Evolutionary conservation across 2,888 invertebrate genomes (phyloP), one percentile per base, ranked within the genome.

Genomic region (Oscheius sp.): DNA sequence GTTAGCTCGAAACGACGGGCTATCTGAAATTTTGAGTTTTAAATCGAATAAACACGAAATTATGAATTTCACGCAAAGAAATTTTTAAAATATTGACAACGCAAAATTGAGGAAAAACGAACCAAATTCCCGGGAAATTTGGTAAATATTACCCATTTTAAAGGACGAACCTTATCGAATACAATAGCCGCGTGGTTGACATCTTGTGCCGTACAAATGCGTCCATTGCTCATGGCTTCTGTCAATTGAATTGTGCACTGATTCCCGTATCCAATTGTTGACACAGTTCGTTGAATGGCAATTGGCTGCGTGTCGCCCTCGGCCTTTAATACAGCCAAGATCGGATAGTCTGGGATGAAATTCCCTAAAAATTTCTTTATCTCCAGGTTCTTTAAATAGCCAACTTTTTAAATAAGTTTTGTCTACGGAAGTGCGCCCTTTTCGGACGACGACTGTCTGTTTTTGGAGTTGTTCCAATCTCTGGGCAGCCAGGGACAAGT

Each of bases 151-250:
- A 35, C 35, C n/a, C n/a, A n/a, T n/a, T n/a, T n/a, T n/a, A n/a
- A n/a, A n/a, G n/a, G n/a, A 56, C 29, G 12, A 1, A 76, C 76
- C 69, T 72, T 76, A 41, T 76, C 74, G 27, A 71, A 76, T 18
- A 72, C 49, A n/a, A 76, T 72, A 16, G 71, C 59, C 0, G 68
- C 74, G 18, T 73, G 76, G 27, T 46, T 23, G 0, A n/a, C 13
- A 12, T n/a, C n/a, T 2, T 71, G 58, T 6, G 53, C 46, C n/a
- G 55, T 29, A 59, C 76, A 76, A 16, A 72, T 18, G 18, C 43
- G 35, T 25, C 61, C 41, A n/a, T 18, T 13, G 21, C 18, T 43
- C 61, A 61, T 61, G 2, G 7, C 61, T 7, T 35, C 41, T 12
- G 43, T 23, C 41, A 61, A 21, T 41, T 43, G 43, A 18, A 61